Conservation (phyloP, 2,888 invertebrate species). For the Macaria liturata region DNA sequence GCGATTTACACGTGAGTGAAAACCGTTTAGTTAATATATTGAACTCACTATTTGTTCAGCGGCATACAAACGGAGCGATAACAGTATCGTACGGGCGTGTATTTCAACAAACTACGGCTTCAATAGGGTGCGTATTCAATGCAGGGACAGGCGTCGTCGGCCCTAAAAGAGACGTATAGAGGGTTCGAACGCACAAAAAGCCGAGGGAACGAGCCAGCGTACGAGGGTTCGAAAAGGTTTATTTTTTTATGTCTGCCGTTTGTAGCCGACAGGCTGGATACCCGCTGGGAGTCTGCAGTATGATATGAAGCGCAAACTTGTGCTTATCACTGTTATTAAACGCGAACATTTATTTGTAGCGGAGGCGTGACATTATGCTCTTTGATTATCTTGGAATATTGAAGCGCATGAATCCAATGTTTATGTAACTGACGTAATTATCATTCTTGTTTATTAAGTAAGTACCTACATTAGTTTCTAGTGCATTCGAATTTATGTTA, state of each 20-base stretch:
- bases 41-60: constrained; percentile 42
- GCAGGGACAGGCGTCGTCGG: constrained; percentile 45
- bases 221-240: constrained; percentile 58
- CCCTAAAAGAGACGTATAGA: constrained; percentile 53
- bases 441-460: not conserved
- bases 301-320: constrained; percentile 8
- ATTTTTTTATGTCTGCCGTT: constrained; percentile 61
- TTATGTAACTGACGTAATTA: not conserved
- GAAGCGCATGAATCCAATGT: not conserved
- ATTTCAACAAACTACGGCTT: constrained; percentile 49
- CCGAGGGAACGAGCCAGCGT: constrained; percentile 50
- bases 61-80: constrained; percentile 41
- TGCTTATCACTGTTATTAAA: constrained; percentile 11
- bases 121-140: constrained; percentile 58
- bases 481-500: too few relatives aligned
- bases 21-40: too few relatives aligned
- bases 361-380: constrained; percentile 10
- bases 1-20: too few relatives aligned
- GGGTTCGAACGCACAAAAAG: constrained; percentile 61
- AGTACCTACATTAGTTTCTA: too few relatives aligned
- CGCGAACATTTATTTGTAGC: constrained; percentile 6
- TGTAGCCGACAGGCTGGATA: constrained; percentile 33
- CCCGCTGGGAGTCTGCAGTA: constrained; percentile 20
- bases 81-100: constrained; percentile 36
- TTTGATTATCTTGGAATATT: constrained; percentile 4